Percentiles rank a stretch among this genome's conserved stretches.
phyloP scores from a whole-genome alignment of 1,140 invertebrate genomes.

The Heliconius congener region DNA sequence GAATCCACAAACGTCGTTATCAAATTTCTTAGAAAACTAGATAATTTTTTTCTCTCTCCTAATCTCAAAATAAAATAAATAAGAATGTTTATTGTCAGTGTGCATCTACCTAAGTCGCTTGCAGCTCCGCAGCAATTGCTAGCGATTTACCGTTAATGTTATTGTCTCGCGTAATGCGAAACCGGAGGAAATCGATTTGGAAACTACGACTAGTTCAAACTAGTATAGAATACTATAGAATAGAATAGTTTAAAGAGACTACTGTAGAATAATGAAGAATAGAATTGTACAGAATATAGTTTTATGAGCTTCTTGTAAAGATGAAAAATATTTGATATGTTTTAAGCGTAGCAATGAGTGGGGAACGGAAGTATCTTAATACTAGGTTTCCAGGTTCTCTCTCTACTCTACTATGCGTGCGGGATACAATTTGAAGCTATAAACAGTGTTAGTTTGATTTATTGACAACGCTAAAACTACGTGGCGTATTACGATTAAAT shows the following conservation, averaged over 20 bases:
- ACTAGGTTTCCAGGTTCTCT: no score
- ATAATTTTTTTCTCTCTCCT: no score
- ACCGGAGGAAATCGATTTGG: constrained; percentile 29
- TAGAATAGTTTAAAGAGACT: neutral
- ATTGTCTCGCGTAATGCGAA: constrained; percentile 29
- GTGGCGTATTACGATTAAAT: no score
- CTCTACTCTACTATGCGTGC: no score
- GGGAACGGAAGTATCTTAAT: no score
- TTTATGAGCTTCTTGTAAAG: neutral
- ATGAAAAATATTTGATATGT: no score
- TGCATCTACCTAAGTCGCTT: constrained; percentile 13
- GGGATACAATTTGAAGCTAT: no score
- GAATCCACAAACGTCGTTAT: no score
- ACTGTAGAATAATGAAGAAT: no score
- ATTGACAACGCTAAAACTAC: no score
- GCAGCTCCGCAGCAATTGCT: constrained; percentile 15
- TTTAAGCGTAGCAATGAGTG: neutral
- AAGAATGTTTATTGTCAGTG: constrained; percentile 12
- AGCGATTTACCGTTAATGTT: constrained; percentile 25
- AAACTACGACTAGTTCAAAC: constrained; percentile 2
- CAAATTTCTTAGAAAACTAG: no score
- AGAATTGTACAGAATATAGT: neutral
- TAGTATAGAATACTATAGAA: neutral
- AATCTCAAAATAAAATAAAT: neutral
- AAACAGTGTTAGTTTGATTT: no score